Evolutionary conservation across 2,797 vertebrate genomes (phyloP).

Genomic region (Halcyon badia): DNA sequence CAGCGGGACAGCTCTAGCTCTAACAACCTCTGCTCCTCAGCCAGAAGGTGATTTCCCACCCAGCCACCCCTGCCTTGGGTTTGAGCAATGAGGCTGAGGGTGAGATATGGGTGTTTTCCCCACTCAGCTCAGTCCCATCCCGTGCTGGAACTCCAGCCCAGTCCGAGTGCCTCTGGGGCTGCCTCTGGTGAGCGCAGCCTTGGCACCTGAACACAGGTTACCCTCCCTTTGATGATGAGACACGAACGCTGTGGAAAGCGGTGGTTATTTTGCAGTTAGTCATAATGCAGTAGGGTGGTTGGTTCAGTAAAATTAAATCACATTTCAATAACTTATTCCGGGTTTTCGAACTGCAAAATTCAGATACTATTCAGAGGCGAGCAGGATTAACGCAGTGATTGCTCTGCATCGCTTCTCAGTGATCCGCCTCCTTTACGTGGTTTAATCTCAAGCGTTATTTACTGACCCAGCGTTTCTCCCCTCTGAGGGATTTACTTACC

Average conservation of each 20-base stretch:
- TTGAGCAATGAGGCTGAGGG: accelerated
- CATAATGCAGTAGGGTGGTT: neutral
- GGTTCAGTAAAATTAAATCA: neutral
- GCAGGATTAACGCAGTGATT: neutral
- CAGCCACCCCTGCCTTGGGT: accelerated
- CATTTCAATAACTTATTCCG: neutral
- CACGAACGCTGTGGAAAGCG: neutral
- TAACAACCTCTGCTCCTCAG: neutral
- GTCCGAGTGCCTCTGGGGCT: neutral
- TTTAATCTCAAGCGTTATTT: neutral
- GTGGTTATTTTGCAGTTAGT: neutral
- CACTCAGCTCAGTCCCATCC: accelerated
- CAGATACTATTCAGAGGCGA: neutral
- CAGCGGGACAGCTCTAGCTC: neutral
- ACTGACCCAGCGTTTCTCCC: neutral
- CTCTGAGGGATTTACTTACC: slow-evolving; percentile 81
- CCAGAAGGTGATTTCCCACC: neutral
- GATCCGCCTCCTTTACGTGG: neutral
- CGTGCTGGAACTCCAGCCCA: neutral
- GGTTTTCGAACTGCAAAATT: neutral
- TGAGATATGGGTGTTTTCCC: accelerated
- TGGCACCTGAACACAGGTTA: neutral
- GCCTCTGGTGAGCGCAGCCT: neutral
- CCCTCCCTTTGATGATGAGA: slow-evolving; percentile 31
- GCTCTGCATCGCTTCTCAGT: neutral